phyloP scores from a whole-genome alignment of 1,140 invertebrate species.

The Phymastichus coffea region DNA sequence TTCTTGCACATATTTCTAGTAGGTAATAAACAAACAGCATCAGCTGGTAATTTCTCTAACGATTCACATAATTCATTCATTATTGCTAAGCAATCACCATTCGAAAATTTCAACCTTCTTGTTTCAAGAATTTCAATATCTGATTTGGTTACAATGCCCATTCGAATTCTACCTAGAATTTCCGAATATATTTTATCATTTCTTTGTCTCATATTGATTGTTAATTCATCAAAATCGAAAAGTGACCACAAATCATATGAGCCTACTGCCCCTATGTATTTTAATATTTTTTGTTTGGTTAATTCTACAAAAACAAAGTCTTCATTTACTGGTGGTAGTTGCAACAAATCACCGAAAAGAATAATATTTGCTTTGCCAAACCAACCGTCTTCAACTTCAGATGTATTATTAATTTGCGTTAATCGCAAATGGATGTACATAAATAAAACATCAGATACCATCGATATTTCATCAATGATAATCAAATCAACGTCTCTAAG shows the following conservation, averaged over 20 bases:
- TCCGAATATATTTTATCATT: too few relatives aligned
- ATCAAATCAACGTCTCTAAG: slow-evolving; percentile 3
- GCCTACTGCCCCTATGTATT: slow-evolving; percentile 29
- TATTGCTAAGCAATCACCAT: too few relatives aligned
- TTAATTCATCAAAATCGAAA: slow-evolving; percentile 33
- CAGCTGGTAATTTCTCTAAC: too few relatives aligned
- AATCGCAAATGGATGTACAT: slow-evolving; percentile 26
- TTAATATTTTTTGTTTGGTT: slow-evolving; percentile 22
- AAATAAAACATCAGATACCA: slow-evolving; percentile 26
- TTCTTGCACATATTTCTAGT: too few relatives aligned
- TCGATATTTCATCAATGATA: slow-evolving; percentile 24
- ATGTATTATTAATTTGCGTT: slow-evolving; percentile 16
- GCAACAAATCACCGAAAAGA: not conserved
- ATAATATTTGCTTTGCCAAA: slow-evolving; percentile 13
- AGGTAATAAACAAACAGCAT: too few relatives aligned
- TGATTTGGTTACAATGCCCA: too few relatives aligned
- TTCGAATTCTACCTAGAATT: too few relatives aligned
- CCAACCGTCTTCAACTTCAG: slow-evolving; percentile 17
- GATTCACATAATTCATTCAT: too few relatives aligned
- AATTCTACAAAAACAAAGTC: slow-evolving; percentile 24
- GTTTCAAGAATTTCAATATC: too few relatives aligned
- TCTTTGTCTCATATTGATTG: too few relatives aligned
- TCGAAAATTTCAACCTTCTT: too few relatives aligned
- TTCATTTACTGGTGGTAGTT: slow-evolving; percentile 1
- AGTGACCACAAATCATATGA: slow-evolving; percentile 31